Conservation (phyloP, 2,797 vertebrate species). For the Apogon talboti region DNA sequence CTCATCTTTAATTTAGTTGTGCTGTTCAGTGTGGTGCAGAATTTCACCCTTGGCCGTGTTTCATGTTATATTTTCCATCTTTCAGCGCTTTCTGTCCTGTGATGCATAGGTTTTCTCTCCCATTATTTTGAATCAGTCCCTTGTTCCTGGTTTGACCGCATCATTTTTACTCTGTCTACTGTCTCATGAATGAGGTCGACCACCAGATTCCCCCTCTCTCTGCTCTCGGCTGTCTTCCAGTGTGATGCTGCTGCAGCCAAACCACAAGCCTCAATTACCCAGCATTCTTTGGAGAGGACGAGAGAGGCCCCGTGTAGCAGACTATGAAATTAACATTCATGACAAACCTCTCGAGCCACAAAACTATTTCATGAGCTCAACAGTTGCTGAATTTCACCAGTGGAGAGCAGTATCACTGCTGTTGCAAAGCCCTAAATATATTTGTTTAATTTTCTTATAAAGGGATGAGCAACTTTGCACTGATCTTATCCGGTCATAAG, state of each 20-base stretch:
- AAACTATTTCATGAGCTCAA: slow-evolving; percentile 45
- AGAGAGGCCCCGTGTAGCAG: slow-evolving; percentile 56
- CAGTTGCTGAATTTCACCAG: slow-evolving; percentile 36
- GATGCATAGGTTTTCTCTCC: slow-evolving; percentile 45
- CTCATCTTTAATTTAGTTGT: slow-evolving; percentile 13
- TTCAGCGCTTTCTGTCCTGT: slow-evolving; percentile 43
- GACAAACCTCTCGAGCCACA: slow-evolving; percentile 57
- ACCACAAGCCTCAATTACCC: slow-evolving; percentile 70
- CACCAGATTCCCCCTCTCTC: slow-evolving; percentile 45
- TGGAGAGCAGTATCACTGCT: slow-evolving; percentile 15
- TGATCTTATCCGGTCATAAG: background rate
- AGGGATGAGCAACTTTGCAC: slow-evolving; percentile 1
- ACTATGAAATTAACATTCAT: slow-evolving; percentile 63
- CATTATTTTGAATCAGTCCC: slow-evolving; percentile 63
- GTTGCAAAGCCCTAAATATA: background rate
- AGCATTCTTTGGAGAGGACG: slow-evolving; percentile 63
- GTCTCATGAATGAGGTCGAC: slow-evolving; percentile 58
- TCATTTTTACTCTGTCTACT: slow-evolving; percentile 56
- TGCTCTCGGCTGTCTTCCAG: slow-evolving; percentile 33
- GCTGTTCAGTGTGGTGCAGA: background rate
- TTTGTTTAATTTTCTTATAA: slow-evolving; percentile 2
- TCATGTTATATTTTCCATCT: slow-evolving; percentile 27
- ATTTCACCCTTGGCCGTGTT: slow-evolving; percentile 19
- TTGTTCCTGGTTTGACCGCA: slow-evolving; percentile 65
- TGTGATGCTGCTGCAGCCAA: slow-evolving; percentile 40